A percentile compares a stretch with the other conserved stretches of the same genome.
Evolutionary conservation across 2,113 vertebrate genomes (phyloP).

Genomic region (Turdus rufiventris): DNA sequence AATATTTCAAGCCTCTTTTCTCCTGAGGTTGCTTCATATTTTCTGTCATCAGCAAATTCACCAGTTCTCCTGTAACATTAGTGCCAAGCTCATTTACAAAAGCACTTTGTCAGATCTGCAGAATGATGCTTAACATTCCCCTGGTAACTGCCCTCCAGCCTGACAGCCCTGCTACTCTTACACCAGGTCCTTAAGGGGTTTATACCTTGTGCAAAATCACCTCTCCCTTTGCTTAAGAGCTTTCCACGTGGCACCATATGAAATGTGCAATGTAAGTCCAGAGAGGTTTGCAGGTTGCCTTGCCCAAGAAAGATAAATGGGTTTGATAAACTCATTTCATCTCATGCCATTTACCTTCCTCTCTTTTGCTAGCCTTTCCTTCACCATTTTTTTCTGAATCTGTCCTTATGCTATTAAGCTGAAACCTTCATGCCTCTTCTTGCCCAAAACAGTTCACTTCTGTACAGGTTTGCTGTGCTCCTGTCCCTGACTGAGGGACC

Average conservation of each 20-base stretch:
- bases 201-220: not conserved
- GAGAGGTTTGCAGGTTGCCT: not conserved
- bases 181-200: not conserved
- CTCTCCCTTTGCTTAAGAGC: not conserved
- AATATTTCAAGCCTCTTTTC: not conserved
- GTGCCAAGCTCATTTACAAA: conserved; percentile 12
- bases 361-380: not conserved
- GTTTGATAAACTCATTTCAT: conserved; percentile 47
- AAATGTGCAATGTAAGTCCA: not conserved
- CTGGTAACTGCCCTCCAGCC: not conserved
- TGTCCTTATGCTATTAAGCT: not conserved
- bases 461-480: not conserved
- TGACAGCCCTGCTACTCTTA: not conserved
- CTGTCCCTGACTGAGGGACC: conserved; percentile 18
- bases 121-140: not conserved
- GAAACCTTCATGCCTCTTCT: conserved; percentile 38
- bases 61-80: not conserved
- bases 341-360: conserved; percentile 2
- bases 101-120: not conserved
- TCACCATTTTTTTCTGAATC: not conserved
- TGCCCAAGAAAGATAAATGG: conserved; percentile 10
- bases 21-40: not conserved
- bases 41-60: conserved; percentile 36
- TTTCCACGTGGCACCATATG: not conserved
- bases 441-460: not conserved